These are phyloP conservation scores for Lordiphosa mommai DNA, from an alignment of 1,140 invertebrate genomes.

Conservation along the genomic window DNA sequence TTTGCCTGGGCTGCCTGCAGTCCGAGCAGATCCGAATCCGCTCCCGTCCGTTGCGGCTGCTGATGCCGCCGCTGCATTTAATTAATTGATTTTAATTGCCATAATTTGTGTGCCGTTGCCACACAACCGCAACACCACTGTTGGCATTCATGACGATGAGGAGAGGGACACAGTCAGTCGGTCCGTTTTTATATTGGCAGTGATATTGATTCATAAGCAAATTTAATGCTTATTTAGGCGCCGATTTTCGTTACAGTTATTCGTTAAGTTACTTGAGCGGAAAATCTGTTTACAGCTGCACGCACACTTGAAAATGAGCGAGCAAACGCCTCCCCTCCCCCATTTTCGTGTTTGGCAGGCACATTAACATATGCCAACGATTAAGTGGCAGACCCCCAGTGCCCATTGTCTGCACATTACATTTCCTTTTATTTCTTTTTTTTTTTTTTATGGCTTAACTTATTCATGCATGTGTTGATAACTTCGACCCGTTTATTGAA, in stretches of 20 bases:
- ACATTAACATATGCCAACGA: slow-evolving; percentile 60
- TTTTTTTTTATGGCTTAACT: slow-evolving; percentile 53
- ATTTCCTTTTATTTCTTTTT: slow-evolving; percentile 10
- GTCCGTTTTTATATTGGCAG: slow-evolving; percentile 34
- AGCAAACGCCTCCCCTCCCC: slow-evolving; percentile 1
- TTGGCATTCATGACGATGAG: slow-evolving; percentile 50
- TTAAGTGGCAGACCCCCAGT: slow-evolving; percentile 44
- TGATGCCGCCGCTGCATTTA: slow-evolving; percentile 68
- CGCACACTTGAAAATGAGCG: slow-evolving; percentile 58
- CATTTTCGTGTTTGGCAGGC: slow-evolving; percentile 26
- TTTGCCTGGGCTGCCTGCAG: slow-evolving; percentile 28
- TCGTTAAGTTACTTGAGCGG: slow-evolving; percentile 67
- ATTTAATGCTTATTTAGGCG: slow-evolving; percentile 56
- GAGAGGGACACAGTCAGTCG: slow-evolving; percentile 13
- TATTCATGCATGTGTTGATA: slow-evolving; percentile 67
- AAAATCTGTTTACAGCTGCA: slow-evolving; percentile 79
- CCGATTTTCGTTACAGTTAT: slow-evolving; percentile 69
- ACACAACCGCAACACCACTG: slow-evolving; percentile 71
- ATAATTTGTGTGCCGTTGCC: slow-evolving; percentile 75
- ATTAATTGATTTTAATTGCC: slow-evolving; percentile 78
- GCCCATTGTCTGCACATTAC: slow-evolving; percentile 49
- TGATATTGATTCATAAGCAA: slow-evolving; percentile 77
- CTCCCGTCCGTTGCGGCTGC: slow-evolving; percentile 7
- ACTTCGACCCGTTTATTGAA: slow-evolving; percentile 59
- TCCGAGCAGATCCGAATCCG: slow-evolving; percentile 20